Percentiles rank a stretch among this genome's conserved stretches.
Evolutionary conservation across 2,797 vertebrate genomes (phyloP).

Genomic region (Acridotheres tristis): DNA sequence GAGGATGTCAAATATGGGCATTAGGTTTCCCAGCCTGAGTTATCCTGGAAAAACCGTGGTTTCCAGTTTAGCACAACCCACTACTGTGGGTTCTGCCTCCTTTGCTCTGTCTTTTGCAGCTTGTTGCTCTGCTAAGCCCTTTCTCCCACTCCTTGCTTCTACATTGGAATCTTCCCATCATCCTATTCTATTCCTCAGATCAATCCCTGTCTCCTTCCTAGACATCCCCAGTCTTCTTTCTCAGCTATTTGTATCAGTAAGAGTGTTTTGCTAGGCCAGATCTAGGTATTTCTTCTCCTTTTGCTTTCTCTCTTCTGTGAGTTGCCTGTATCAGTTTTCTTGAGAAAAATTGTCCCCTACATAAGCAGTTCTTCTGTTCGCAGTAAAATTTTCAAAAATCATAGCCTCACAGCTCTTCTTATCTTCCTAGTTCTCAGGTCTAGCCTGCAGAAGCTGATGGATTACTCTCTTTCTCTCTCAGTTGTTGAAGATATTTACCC

Average conservation of each 20-base stretch:
- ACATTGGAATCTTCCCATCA: not conserved
- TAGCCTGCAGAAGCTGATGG: not conserved
- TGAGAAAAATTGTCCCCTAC: not conserved
- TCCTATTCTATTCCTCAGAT: not conserved
- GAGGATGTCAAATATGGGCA: not conserved
- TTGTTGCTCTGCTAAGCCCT: not conserved
- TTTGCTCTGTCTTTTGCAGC: not conserved
- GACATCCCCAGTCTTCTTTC: not conserved
- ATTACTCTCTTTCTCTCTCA: not conserved
- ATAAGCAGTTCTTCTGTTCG: not conserved
- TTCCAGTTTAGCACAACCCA: not conserved
- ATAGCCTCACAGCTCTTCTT: not conserved
- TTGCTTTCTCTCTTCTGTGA: not conserved
- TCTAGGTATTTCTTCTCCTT: not conserved
- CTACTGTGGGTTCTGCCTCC: not conserved
- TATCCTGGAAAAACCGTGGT: not conserved
- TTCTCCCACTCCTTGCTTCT: not conserved
- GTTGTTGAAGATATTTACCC: not conserved
- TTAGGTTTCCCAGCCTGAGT: not conserved
- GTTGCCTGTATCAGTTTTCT: not conserved
- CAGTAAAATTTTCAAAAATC: not conserved
- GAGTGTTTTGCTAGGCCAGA: not conserved
- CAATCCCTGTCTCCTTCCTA: not conserved
- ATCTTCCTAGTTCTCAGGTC: not conserved
- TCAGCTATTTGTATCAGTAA: not conserved